These are phyloP conservation scores for Drosophila rellima DNA, from an alignment of 2,888 invertebrate species.

Conservation along the genomic window DNA sequence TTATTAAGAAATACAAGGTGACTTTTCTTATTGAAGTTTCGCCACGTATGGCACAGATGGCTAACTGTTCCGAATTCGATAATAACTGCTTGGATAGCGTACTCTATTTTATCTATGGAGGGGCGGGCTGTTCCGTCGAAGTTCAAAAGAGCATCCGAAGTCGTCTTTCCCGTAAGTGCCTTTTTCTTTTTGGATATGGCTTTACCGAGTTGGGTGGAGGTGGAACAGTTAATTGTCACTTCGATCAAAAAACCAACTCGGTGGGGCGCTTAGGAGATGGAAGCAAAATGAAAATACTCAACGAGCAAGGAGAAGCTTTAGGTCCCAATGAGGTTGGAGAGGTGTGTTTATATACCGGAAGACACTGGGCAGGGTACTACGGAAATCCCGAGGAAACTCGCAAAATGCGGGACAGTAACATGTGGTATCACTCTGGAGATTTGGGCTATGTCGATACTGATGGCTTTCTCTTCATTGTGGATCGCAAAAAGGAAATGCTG, in stretches of 20 bases:
- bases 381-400: slow-evolving; percentile 62
- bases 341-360: slow-evolving; percentile 44
- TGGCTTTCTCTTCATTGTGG: slow-evolving; percentile 70
- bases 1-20: slow-evolving; percentile 13
- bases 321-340: slow-evolving; percentile 70
- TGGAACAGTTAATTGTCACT: not conserved
- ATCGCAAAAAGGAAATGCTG: slow-evolving; percentile 73
- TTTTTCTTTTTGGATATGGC: not conserved
- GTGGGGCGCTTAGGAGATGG: slow-evolving; percentile 24
- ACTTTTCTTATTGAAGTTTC: not conserved
- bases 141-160: not conserved
- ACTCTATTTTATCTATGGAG: not conserved
- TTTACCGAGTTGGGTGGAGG: not conserved
- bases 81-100: not conserved
- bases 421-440: slow-evolving; percentile 80
- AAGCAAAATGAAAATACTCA: slow-evolving; percentile 66
- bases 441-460: slow-evolving; percentile 79
- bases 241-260: slow-evolving; percentile 11
- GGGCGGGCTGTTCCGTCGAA: not conserved
- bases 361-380: slow-evolving; percentile 74
- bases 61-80: slow-evolving; percentile 2
- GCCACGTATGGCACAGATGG: slow-evolving; percentile 2
- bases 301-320: slow-evolving; percentile 58
- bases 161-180: not conserved
- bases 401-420: slow-evolving; percentile 66